phyloP scores from a whole-genome alignment of 2,888 invertebrate species.

The Drosophila fungiperda region DNA sequence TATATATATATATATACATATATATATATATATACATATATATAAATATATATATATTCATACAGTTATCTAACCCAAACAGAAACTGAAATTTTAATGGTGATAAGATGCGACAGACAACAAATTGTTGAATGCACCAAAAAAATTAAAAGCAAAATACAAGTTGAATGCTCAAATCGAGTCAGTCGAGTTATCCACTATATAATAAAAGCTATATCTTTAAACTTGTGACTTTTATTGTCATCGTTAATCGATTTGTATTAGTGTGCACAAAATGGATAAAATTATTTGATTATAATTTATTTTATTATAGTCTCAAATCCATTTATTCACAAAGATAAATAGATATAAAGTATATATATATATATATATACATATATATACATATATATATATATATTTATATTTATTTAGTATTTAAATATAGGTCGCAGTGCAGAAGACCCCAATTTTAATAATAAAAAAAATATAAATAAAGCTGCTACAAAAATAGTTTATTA shows the following conservation, averaged over 20 bases:
- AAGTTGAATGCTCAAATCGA: neutral
- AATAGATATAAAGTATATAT: neutral
- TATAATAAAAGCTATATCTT: neutral
- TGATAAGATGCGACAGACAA: slow-evolving; percentile 66
- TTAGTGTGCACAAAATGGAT: neutral
- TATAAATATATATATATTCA: neutral
- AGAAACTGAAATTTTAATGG: neutral
- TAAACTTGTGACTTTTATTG: neutral
- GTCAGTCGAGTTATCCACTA: neutral
- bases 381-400: too few relatives aligned
- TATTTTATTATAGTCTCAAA: too few relatives aligned
- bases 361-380: neutral
- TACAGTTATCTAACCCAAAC: neutral
- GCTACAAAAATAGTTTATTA: neutral
- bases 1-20: slow-evolving; percentile 37
- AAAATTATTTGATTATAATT: too few relatives aligned
- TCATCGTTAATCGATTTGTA: neutral
- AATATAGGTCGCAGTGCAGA: too few relatives aligned
- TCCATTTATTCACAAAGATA: too few relatives aligned
- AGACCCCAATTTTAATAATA: too few relatives aligned
- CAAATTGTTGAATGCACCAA: slow-evolving; percentile 56
- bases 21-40: slow-evolving; percentile 5
- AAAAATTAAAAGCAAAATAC: neutral
- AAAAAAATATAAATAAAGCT: neutral
- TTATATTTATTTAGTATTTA: too few relatives aligned